Conservation (phyloP, 2,113 vertebrate genomes). For the Microcebus murinus region DNA sequence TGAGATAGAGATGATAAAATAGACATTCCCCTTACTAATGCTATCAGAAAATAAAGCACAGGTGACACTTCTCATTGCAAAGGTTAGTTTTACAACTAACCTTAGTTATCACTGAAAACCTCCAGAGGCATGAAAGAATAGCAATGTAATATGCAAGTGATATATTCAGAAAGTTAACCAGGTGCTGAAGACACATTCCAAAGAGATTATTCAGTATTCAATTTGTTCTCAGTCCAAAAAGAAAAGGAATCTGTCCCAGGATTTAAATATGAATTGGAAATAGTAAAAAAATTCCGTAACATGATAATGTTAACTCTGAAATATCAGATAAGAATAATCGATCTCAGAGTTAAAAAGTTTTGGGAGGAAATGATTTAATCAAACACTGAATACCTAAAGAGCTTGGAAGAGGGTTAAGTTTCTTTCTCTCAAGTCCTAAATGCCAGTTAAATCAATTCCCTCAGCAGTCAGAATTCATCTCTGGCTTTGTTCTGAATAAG, state of each 20-base stretch:
- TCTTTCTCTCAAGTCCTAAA: background rate
- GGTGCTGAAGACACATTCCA: conserved; percentile 42
- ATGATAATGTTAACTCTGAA: conserved; percentile 28
- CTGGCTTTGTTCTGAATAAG: conserved; percentile 7
- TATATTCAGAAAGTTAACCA: conserved; percentile 7
- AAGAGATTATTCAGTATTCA: conserved; percentile 48
- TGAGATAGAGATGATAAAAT: conserved; percentile 5
- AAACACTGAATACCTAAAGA: conserved; percentile 2
- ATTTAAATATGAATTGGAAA: conserved; percentile 30
- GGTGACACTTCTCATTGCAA: background rate
- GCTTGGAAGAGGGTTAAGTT: background rate
- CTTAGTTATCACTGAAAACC: conserved; percentile 23
- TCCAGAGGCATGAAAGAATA: background rate
- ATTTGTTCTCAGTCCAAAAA: conserved; percentile 59
- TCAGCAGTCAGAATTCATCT: background rate
- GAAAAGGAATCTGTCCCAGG: conserved; percentile 14
- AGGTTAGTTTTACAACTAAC: background rate
- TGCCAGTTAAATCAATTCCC: background rate
- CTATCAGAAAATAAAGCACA: background rate
- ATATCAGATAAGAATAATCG: background rate
- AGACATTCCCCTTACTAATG: background rate
- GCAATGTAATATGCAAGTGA: conserved; percentile 14
- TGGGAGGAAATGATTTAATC: background rate
- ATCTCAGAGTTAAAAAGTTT: background rate
- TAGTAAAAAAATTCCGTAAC: conserved; percentile 38